These are phyloP conservation scores for Gisinianus flammeolus DNA, from an alignment of 2,888 invertebrate species.

Conservation along the genomic window DNA sequence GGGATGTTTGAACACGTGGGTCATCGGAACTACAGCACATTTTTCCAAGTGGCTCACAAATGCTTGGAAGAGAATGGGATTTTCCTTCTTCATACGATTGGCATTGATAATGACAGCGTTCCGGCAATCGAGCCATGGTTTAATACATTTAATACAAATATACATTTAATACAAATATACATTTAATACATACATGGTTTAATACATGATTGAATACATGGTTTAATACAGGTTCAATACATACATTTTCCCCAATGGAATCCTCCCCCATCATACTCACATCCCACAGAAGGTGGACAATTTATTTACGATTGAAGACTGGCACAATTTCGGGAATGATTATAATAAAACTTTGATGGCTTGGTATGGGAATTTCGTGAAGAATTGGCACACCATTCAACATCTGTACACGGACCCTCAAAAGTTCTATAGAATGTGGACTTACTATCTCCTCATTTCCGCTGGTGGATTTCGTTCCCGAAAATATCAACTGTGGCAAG, in stretches of 20 bases:
- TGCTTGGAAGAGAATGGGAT: conserved; percentile 27
- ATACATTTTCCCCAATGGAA: conserved; percentile 56
- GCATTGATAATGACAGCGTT: conserved; percentile 10
- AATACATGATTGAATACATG: no score
- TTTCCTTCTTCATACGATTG: conserved; percentile 36
- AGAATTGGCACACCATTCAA: conserved; percentile 37
- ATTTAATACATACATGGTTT: no score
- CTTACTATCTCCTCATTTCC: conserved; percentile 35
- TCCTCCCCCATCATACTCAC: conserved; percentile 53
- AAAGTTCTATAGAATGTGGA: conserved; percentile 42
- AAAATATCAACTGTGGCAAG: conserved; percentile 39
- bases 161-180: no score
- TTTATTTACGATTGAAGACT: conserved; percentile 49
- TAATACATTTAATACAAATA: background rate
- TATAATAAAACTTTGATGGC: conserved; percentile 39
- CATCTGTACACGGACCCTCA: conserved; percentile 26
- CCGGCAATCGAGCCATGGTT: conserved; percentile 30
- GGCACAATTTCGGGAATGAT: conserved; percentile 30
- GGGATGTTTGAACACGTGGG: conserved; percentile 43
- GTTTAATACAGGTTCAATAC: conserved; percentile 46
- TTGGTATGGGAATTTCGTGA: conserved; percentile 40
- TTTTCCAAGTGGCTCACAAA: conserved; percentile 18
- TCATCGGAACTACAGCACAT: conserved; percentile 23
- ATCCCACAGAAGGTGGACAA: conserved; percentile 47
- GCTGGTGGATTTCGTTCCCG: conserved; percentile 33